These are phyloP conservation scores for Acronicta psi DNA, from an alignment of 2,888 invertebrate species.

Conservation along the genomic window DNA sequence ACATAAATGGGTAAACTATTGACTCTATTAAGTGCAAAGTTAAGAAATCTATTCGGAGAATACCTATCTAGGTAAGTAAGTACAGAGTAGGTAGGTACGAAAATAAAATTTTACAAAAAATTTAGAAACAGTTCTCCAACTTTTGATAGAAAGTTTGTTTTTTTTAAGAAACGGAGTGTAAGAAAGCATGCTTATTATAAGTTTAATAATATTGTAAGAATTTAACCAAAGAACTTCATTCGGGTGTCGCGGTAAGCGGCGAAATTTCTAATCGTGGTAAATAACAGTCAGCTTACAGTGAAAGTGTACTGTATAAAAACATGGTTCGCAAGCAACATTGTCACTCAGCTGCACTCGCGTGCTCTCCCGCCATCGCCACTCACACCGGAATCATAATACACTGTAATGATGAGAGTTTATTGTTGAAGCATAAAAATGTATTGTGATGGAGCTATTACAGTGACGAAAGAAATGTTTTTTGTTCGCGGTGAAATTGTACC, in stretches of 20 bases:
- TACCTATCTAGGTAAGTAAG: too few relatives aligned
- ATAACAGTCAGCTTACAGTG: conserved; percentile 65
- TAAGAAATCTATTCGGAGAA: too few relatives aligned
- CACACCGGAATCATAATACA: conserved; percentile 48
- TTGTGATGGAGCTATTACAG: conserved; percentile 46
- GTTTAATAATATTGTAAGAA: conserved; percentile 42
- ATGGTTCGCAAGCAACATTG: conserved; percentile 57
- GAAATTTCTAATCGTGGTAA: conserved; percentile 70
- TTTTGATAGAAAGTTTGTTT: too few relatives aligned
- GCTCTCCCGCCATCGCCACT: conserved; percentile 22
- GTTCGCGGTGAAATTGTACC: conserved; percentile 38
- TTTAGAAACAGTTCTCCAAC: too few relatives aligned
- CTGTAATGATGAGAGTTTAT: conserved; percentile 46
- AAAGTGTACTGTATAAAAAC: conserved; percentile 70
- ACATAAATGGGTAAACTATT: too few relatives aligned
- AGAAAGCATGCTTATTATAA: conserved; percentile 18
- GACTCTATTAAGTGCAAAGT: too few relatives aligned
- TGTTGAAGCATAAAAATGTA: conserved; percentile 49
- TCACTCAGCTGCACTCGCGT: conserved; percentile 52
- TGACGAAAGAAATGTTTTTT: conserved; percentile 41
- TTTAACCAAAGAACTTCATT: conserved; percentile 69
- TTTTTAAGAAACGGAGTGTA: conserved; percentile 5
- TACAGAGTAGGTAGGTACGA: too few relatives aligned
- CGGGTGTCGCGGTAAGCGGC: conserved; percentile 56
- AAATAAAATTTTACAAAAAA: too few relatives aligned